phyloP scores from a whole-genome alignment of 2,113 vertebrate species.

The Vulpes ferrilata region DNA sequence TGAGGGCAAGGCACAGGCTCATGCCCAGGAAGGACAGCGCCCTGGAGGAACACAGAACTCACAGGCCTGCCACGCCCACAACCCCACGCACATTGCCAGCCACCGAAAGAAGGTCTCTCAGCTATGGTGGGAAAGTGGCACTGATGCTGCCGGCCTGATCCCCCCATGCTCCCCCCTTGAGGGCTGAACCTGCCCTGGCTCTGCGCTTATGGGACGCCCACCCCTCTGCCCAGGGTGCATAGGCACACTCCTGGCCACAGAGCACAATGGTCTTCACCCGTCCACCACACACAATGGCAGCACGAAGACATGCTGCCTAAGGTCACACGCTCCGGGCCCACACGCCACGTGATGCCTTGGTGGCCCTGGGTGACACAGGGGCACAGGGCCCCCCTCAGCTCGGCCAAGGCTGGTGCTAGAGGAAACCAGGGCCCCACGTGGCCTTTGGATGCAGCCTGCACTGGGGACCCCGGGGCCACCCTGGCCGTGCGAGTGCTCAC shows the following conservation, averaged over 20 bases:
- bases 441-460: too few species aligned
- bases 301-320: fast-evolving
- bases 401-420: fast-evolving
- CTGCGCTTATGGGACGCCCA: not conserved
- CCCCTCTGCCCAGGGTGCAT: not conserved
- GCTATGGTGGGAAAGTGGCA: fast-evolving
- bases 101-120: fast-evolving
- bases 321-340: not conserved
- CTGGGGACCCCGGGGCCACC: too few species aligned
- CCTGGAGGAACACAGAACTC: constrained; percentile 83
- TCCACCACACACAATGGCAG: fast-evolving
- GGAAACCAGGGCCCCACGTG: not conserved
- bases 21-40: constrained; percentile 97
- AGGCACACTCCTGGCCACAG: not conserved
- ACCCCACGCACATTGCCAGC: fast-evolving
- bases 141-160: fast-evolving
- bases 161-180: not conserved
- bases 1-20: constrained; percentile 97
- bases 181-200: not conserved
- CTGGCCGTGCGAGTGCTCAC: constrained; percentile 75
- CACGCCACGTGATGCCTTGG: not conserved
- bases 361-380: not conserved
- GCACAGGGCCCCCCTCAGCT: not conserved
- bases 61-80: not conserved
- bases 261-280: fast-evolving